Conservation (phyloP, 2,888 invertebrate genomes). For the Troides helena region DNA sequence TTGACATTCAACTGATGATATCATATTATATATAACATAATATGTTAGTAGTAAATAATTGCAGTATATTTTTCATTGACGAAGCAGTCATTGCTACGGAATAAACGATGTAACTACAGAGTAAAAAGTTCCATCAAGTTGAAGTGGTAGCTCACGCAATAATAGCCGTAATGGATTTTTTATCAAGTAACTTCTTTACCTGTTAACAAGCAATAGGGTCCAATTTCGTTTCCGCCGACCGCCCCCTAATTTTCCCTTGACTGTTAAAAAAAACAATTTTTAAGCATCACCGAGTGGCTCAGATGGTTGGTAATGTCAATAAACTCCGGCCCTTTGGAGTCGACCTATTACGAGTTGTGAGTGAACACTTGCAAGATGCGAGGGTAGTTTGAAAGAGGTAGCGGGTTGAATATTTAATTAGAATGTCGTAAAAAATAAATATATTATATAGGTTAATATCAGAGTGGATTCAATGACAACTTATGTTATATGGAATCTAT, state of each 20-base stretch:
- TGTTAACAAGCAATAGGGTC: not conserved
- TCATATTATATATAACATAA: too few species aligned
- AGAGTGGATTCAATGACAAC: too few species aligned
- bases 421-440: too few species aligned
- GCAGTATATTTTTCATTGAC: too few species aligned
- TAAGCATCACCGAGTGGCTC: constrained; percentile 19
- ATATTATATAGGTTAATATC: too few species aligned
- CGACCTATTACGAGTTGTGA: constrained; percentile 33
- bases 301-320: constrained; percentile 45
- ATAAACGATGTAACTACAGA: too few species aligned
- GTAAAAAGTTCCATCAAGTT: too few species aligned
- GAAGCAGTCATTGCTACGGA: too few species aligned
- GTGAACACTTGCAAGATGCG: constrained; percentile 33
- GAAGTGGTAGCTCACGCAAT: not conserved
- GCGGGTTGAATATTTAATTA: constrained; percentile 9
- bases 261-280: constrained; percentile 19
- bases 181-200: not conserved
- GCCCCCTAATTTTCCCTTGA: not conserved
- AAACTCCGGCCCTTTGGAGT: constrained; percentile 44
- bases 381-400: constrained; percentile 32
- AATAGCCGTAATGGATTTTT: not conserved
- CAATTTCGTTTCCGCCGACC: not conserved
- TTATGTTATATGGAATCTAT: too few species aligned
- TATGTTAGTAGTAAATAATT: too few species aligned
- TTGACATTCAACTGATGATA: too few species aligned